phyloP scores from a whole-genome alignment of 1,140 invertebrate species.

The Rhyacophila brunnea region DNA sequence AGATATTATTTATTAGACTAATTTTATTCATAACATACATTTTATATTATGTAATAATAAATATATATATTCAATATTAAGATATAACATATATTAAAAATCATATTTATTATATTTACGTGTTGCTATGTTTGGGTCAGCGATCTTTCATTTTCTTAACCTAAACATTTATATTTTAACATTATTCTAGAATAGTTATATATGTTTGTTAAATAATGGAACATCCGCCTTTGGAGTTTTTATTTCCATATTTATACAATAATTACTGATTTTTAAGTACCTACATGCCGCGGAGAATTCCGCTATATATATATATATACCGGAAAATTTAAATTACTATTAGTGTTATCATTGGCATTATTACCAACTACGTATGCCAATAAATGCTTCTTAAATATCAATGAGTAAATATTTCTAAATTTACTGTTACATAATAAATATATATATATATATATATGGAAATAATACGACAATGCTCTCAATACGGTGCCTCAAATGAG shows the following conservation, averaged over 20 bases:
- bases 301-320: not conserved
- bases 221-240: too few species aligned
- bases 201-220: too few species aligned
- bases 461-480: too few species aligned
- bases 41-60: constrained; percentile 24
- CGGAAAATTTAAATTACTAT: too few species aligned
- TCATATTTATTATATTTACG: constrained; percentile 26
- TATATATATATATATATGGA: too few species aligned
- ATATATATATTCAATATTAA: constrained; percentile 25
- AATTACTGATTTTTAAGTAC: constrained; percentile 16
- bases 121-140: constrained; percentile 37
- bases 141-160: constrained; percentile 26
- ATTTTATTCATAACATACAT: constrained; percentile 35
- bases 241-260: not conserved
- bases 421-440: too few species aligned
- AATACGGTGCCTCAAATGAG: too few species aligned
- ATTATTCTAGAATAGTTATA: not conserved
- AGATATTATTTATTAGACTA: constrained; percentile 36
- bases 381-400: too few species aligned
- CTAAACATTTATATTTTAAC: constrained; percentile 8
- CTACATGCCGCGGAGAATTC: constrained; percentile 15
- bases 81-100: constrained; percentile 29
- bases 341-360: too few species aligned
- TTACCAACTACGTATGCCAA: too few species aligned
- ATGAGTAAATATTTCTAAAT: too few species aligned